These are phyloP conservation scores for Ganaspis sp. DNA, from an alignment of 1,140 invertebrate genomes.

Conservation along the genomic window DNA sequence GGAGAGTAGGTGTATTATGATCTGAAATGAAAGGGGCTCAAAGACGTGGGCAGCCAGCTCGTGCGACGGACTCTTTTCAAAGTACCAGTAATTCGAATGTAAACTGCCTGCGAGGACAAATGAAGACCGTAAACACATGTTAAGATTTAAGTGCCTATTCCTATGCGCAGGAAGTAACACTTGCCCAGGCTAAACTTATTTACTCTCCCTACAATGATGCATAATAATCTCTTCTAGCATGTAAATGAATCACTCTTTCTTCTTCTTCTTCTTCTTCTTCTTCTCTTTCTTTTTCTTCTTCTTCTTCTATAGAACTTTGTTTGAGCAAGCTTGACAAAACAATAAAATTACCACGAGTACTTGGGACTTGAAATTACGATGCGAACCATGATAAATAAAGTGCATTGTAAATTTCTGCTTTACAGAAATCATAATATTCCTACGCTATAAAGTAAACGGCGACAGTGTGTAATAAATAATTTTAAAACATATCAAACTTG, in stretches of 20 bases:
- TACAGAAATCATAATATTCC: too few relatives aligned
- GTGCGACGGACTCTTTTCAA: constrained; percentile 47
- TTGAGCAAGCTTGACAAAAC: constrained; percentile 5
- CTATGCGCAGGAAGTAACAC: constrained; percentile 25
- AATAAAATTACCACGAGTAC: constrained; percentile 10
- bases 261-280: background rate
- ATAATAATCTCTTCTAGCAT: constrained; percentile 7
- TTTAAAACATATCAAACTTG: too few relatives aligned
- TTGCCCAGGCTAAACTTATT: constrained; percentile 16
- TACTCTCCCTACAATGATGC: constrained; percentile 16
- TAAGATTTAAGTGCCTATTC: constrained; percentile 52
- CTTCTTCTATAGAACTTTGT: background rate
- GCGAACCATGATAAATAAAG: too few relatives aligned
- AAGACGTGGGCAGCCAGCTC: constrained; percentile 48
- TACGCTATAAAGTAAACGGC: too few relatives aligned
- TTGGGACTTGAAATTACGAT: background rate
- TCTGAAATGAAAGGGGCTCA: constrained; percentile 52
- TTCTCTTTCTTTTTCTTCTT: background rate
- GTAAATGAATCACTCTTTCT: background rate
- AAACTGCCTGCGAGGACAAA: constrained; percentile 56
- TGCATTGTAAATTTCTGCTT: too few relatives aligned
- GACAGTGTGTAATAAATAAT: too few relatives aligned
- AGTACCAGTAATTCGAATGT: constrained; percentile 53
- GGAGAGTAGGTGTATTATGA: constrained; percentile 51
- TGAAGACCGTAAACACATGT: constrained; percentile 55